phyloP scores from a whole-genome alignment of 2,888 invertebrate species.

The Mythimna ferrago region DNA sequence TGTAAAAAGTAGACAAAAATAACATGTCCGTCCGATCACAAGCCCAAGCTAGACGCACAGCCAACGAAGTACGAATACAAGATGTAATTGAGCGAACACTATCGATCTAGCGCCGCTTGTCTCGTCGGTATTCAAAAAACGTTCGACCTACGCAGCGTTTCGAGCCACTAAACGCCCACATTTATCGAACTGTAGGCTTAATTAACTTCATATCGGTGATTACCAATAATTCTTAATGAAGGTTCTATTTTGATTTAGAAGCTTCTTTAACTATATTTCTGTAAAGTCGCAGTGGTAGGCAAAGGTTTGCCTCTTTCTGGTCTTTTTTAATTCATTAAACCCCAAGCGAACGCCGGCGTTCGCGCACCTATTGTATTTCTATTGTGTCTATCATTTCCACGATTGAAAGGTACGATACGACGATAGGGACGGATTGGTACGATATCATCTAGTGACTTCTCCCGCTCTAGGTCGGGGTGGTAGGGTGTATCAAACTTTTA shows the following conservation, averaged over 20 bases:
- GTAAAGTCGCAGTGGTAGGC: background rate
- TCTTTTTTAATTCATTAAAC: no score
- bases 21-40: no score
- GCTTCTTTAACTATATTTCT: background rate
- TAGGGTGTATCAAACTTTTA: no score
- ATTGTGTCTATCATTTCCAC: no score
- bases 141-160: constrained; percentile 50
- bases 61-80: background rate
- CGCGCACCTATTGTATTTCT: no score
- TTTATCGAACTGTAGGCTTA: constrained; percentile 29
- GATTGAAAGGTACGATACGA: no score
- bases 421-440: no score
- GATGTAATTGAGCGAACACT: constrained; percentile 50
- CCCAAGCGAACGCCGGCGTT: no score
- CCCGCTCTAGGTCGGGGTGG: no score
- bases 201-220: constrained; percentile 41
- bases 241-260: background rate
- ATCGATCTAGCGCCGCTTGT: constrained; percentile 64
- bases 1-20: no score
- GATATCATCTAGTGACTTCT: no score
- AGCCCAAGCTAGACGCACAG: background rate
- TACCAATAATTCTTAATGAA: constrained; percentile 8
- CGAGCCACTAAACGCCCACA: constrained; percentile 43
- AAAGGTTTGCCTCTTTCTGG: no score
- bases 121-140: constrained; percentile 68